Conservation (phyloP, 2,797 vertebrate species). For the Micrastur ruficollis region DNA sequence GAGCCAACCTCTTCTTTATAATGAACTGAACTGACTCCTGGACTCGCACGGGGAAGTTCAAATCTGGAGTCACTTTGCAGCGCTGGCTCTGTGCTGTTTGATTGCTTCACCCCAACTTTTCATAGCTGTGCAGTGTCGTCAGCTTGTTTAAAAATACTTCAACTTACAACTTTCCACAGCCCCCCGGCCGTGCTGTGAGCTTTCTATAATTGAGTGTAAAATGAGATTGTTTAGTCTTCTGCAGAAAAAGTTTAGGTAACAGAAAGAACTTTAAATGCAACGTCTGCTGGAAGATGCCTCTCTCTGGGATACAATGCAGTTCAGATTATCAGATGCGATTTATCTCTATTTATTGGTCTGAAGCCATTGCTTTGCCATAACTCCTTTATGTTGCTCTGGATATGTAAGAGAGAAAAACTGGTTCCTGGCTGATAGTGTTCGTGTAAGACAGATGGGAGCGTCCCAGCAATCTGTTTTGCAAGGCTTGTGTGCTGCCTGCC, state of each 20-base stretch:
- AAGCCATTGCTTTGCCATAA: not conserved
- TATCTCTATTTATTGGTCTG: not conserved
- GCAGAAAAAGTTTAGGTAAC: not conserved
- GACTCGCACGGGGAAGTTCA: not conserved
- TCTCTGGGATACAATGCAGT: not conserved
- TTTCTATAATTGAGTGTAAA: conserved; percentile 47
- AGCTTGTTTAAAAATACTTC: conserved; percentile 55
- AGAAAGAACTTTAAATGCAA: not conserved
- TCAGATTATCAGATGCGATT: not conserved
- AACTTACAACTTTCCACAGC: conserved; percentile 14
- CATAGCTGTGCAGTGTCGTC: conserved; percentile 35
- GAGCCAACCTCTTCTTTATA: conserved; percentile 50
- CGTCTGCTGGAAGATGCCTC: not conserved
- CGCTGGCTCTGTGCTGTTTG: conserved; percentile 13
- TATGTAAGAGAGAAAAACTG: not conserved
- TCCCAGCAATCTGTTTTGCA: not conserved
- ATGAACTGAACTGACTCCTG: conserved; percentile 52
- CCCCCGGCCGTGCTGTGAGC: not conserved
- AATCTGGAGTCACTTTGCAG: conserved; percentile 60
- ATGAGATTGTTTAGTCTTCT: conserved; percentile 58
- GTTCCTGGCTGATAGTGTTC: not conserved
- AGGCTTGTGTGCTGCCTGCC: not conserved
- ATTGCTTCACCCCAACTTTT: conserved; percentile 48
- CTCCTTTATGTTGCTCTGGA: not conserved
- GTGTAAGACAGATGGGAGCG: not conserved